A percentile compares a stretch with the other conserved stretches of the same genome.
Evolutionary conservation across 2,888 invertebrate species (phyloP).

Genomic region (Sminthurides aquaticus): DNA sequence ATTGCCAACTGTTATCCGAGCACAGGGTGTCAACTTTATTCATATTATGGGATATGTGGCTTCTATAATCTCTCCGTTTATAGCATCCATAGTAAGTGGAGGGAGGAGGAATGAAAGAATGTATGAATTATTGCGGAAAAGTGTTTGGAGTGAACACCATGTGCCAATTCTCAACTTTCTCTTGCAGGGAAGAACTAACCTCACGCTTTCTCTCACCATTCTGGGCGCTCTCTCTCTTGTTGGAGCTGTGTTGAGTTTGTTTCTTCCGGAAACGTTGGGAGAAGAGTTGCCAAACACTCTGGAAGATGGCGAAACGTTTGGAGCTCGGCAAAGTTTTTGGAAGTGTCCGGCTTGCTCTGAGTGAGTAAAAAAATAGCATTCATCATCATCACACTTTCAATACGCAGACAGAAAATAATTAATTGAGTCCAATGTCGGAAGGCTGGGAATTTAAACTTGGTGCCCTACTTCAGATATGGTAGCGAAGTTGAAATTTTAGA

Average conservation of each 20-base stretch:
- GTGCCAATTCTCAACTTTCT: no score
- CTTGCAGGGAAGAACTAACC: conserved; percentile 61
- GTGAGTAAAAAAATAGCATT: conserved; percentile 15
- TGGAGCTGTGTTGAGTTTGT: conserved; percentile 68
- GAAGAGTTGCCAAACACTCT: conserved; percentile 78
- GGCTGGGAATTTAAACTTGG: conserved; percentile 1
- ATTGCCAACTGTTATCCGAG: conserved; percentile 72
- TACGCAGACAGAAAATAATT: background rate
- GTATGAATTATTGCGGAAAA: no score
- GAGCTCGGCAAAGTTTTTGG: conserved; percentile 69
- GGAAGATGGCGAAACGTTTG: conserved; percentile 78
- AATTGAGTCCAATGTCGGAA: conserved; percentile 12
- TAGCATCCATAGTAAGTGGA: conserved; percentile 66
- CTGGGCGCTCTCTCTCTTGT: conserved; percentile 66
- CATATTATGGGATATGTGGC: conserved; percentile 45
- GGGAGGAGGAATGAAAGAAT: no score
- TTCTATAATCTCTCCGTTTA: conserved; percentile 57
- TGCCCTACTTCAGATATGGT: no score
- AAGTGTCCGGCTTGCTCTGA: conserved; percentile 55
- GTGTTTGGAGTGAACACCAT: no score
- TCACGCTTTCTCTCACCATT: conserved; percentile 66
- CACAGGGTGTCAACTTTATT: conserved; percentile 43
- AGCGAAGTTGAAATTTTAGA: no score
- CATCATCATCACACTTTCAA: no score
- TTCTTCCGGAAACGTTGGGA: conserved; percentile 77